A percentile compares a stretch with the other conserved stretches of the same genome.
phyloP scores from a whole-genome alignment of 53 echinoderm and acorn worm species.

The Actinopyga echinites region DNA sequence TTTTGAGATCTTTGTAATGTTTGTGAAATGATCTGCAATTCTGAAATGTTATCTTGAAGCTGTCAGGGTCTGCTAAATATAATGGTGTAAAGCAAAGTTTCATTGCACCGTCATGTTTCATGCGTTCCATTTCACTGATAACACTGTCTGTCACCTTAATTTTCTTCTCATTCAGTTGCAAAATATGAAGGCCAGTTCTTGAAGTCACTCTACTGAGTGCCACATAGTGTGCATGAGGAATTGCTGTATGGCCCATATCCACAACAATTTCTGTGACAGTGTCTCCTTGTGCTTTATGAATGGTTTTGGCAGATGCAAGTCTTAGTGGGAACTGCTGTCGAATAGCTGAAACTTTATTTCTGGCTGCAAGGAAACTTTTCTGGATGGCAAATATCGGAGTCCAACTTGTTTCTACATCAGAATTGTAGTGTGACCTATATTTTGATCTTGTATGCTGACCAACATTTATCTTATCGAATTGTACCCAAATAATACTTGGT shows the following conservation, averaged over 20 bases:
- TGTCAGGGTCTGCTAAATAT: neutral
- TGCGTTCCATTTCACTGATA: slow-evolving; percentile 31
- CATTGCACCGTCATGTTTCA: neutral
- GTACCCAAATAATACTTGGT: slow-evolving; percentile 33
- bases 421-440: neutral
- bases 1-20: slow-evolving; percentile 18
- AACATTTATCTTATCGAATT: slow-evolving; percentile 4
- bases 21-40: slow-evolving; percentile 54
- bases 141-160: slow-evolving; percentile 40
- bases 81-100: slow-evolving; percentile 36
- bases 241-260: slow-evolving; percentile 33
- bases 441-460: neutral
- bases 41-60: slow-evolving; percentile 11
- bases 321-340: slow-evolving; percentile 58
- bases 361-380: slow-evolving; percentile 23
- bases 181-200: slow-evolving; percentile 28
- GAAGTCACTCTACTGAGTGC: slow-evolving; percentile 43
- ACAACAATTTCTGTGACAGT: slow-evolving; percentile 49
- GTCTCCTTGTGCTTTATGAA: slow-evolving; percentile 59
- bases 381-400: slow-evolving; percentile 47
- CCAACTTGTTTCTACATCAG: neutral
- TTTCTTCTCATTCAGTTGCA: slow-evolving; percentile 37
- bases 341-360: neutral
- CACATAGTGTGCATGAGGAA: slow-evolving; percentile 58
- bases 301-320: slow-evolving; percentile 53